Percentiles rank a stretch among this genome's conserved stretches.
Evolutionary conservation across 2,797 vertebrate species (phyloP).

Genomic region (Chiloscyllium punctatum): DNA sequence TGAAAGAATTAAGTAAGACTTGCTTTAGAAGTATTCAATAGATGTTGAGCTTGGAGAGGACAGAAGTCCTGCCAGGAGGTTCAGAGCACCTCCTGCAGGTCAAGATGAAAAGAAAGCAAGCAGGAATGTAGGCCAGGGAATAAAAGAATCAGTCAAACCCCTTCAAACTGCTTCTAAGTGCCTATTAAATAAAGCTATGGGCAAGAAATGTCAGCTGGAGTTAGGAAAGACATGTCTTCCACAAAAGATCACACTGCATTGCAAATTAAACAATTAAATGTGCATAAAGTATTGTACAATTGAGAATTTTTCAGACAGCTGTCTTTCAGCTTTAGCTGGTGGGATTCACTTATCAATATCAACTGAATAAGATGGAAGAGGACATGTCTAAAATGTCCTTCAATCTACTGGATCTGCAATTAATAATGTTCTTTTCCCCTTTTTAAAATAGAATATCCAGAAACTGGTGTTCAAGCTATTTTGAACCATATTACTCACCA

Average conservation of each 20-base stretch:
- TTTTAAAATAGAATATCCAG: constrained; percentile 5
- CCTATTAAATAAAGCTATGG: constrained; percentile 28
- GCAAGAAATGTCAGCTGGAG: constrained; percentile 2
- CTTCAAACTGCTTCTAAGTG: background rate
- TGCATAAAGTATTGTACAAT: constrained; percentile 1
- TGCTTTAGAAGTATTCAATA: background rate
- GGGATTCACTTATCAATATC: constrained; percentile 20
- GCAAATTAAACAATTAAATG: constrained; percentile 33
- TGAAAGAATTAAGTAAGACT: constrained; percentile 13
- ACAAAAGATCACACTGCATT: constrained; percentile 25
- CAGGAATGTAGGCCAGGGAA: background rate
- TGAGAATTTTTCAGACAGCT: constrained; percentile 1
- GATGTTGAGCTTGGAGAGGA: background rate
- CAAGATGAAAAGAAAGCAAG: background rate
- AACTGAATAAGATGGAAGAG: constrained; percentile 25
- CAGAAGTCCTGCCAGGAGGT: background rate
- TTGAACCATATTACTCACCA: background rate
- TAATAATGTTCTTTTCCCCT: constrained; percentile 7
- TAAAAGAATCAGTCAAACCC: constrained; percentile 3
- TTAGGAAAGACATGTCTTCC: constrained; percentile 8
- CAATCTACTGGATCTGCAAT: constrained; percentile 1
- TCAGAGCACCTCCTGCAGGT: constrained; percentile 18
- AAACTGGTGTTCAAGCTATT: constrained; percentile 1
- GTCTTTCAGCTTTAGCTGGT: background rate
- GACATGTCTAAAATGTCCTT: constrained; percentile 19